Conservation (phyloP, 2,888 invertebrate species). For the Cepaea hortensis region DNA sequence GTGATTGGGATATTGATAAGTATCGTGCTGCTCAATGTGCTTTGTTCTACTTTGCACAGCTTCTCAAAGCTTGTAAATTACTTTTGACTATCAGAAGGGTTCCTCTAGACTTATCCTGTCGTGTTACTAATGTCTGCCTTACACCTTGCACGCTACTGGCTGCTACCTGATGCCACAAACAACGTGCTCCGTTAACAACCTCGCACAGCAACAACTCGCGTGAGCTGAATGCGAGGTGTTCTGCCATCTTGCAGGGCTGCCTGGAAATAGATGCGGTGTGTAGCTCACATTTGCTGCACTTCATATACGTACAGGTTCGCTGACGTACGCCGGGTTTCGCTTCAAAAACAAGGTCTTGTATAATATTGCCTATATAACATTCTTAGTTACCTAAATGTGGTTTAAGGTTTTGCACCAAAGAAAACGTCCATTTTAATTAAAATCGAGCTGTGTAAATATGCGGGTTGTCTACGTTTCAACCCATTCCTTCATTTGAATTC, state of each 20-base stretch:
- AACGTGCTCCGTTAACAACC: too few relatives aligned
- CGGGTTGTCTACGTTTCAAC: too few relatives aligned
- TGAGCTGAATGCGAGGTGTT: background rate
- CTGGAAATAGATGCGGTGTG: background rate
- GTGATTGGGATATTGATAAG: too few relatives aligned
- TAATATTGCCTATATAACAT: background rate
- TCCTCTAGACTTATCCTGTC: background rate
- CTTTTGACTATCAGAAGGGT: too few relatives aligned
- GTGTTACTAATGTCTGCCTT: background rate
- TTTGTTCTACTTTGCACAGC: too few relatives aligned
- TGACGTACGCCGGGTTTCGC: background rate
- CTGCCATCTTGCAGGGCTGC: background rate
- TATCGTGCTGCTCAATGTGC: too few relatives aligned
- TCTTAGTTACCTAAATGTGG: background rate
- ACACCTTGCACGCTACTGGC: background rate
- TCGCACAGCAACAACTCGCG: background rate
- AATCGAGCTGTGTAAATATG: background rate
- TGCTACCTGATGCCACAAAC: background rate
- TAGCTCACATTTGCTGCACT: background rate
- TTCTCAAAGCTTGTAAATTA: too few relatives aligned
- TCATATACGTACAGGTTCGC: background rate
- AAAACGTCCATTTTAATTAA: background rate
- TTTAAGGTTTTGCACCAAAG: background rate
- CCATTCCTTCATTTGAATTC: too few relatives aligned
- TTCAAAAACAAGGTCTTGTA: background rate